Conservation (phyloP, 2,888 invertebrate genomes). For the Drosophila tanythrix region DNA sequence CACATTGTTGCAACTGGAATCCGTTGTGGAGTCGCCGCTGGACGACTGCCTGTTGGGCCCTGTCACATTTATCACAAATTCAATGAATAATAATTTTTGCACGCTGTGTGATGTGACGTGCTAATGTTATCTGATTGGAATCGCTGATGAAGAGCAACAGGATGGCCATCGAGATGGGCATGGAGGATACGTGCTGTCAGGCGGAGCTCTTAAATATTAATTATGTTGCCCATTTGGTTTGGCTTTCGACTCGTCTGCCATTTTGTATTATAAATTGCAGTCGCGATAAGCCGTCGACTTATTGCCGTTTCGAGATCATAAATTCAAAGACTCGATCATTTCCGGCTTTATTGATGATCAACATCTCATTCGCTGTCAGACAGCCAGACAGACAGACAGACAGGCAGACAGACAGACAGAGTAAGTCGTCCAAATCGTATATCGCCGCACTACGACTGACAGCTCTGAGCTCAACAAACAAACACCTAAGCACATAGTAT, state of each 20-base stretch:
- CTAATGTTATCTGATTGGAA: conserved; percentile 84
- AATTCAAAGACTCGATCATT: conserved; percentile 61
- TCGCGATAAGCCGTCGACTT: conserved; percentile 74
- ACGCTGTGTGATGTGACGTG: conserved; percentile 83
- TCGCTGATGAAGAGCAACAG: conserved; percentile 74
- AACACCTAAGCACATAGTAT: background rate
- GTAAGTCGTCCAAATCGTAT: conserved; percentile 15
- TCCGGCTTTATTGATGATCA: conserved; percentile 64
- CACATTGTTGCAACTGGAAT: conserved; percentile 27
- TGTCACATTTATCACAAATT: conserved; percentile 84
- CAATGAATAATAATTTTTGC: conserved; percentile 84
- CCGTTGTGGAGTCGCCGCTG: conserved; percentile 3
- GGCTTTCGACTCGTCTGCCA: conserved; percentile 62
- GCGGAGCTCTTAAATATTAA: conserved; percentile 81
- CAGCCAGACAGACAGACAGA: background rate
- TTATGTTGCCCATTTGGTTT: conserved; percentile 64
- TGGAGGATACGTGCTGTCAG: conserved; percentile 38
- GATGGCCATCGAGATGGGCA: background rate
- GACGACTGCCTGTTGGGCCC: conserved; percentile 71
- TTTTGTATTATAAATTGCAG: conserved; percentile 80
- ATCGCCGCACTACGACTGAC: conserved; percentile 19
- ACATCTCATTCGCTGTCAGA: conserved; percentile 38
- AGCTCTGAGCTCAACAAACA: conserved; percentile 23
- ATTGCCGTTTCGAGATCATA: conserved; percentile 53
- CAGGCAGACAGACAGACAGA: conserved; percentile 5